Conservation (phyloP, 2,888 invertebrate genomes). For the Chloromyia formosa region DNA sequence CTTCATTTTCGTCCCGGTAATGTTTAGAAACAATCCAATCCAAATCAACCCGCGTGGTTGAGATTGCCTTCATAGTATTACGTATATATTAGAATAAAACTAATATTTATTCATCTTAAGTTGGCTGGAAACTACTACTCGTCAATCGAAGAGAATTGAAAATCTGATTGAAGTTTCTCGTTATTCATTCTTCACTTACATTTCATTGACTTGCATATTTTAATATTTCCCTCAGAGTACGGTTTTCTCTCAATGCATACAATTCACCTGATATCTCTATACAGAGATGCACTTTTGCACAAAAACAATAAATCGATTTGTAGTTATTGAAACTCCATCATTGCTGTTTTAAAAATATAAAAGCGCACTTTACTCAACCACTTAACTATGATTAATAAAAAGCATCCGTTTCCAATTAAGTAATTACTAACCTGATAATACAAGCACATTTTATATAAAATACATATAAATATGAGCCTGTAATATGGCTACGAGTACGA, state of each 20-base stretch:
- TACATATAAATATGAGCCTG: too few species aligned
- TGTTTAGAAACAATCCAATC: too few species aligned
- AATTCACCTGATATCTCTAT: neutral
- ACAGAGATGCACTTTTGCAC: neutral
- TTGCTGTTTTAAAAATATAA: neutral
- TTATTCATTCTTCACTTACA: neutral
- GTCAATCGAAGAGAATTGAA: too few species aligned
- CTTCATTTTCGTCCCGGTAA: too few species aligned
- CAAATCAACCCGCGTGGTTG: too few species aligned
- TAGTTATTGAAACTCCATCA: slow-evolving; percentile 19
- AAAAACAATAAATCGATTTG: slow-evolving; percentile 18
- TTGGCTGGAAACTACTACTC: too few species aligned
- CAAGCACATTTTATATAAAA: neutral
- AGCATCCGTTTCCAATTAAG: slow-evolving; percentile 24
- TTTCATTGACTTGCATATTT: neutral
- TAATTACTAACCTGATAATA: slow-evolving; percentile 9
- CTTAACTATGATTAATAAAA: slow-evolving; percentile 22
- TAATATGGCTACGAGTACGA: too few species aligned
- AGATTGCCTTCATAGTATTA: too few species aligned
- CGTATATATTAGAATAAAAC: too few species aligned
- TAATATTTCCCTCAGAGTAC: neutral
- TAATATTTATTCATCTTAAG: too few species aligned
- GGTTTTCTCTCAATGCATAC: neutral
- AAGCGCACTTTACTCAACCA: neutral
- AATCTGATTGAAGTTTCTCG: too few species aligned